Base-by-base conservation (phyloP, 1,140 invertebrate species). In the Caenorhabditis remanei region DNA sequence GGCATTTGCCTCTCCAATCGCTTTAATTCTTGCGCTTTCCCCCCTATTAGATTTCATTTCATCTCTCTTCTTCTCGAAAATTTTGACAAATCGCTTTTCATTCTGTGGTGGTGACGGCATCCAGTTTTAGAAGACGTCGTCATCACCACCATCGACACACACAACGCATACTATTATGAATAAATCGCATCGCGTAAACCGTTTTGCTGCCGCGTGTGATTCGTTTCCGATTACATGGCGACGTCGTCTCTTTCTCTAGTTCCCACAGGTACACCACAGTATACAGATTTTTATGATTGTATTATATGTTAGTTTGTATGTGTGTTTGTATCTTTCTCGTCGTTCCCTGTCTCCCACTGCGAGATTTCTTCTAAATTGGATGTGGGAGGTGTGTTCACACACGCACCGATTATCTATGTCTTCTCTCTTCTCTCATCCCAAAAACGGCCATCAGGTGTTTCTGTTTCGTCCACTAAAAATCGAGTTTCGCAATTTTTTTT, bases 151-250 rank as follows among this genome's bases (percentile, higher is more conserved):
- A 40, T 71, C 65, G 24, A 14, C 71, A 53, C 11, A 53, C 50
- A 16, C 50, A 63, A 19, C 46, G 71, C 71, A 79, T 79, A 79
- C 71, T 79, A 79, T 79, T 79, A 79, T 79, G 71, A 79, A 79
- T 79, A 79, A 79, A 79, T 79, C 71, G 71, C 71, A 79, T 79
- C 71, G 71, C 71, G 53, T 79, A 79, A 79, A 79, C 71, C 71
- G 71, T 79, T 79, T 79, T 40, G 21, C 61, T 21, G 21, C 14
- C 61, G 11, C 41, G n/a, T 53, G 46, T 79, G 71, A 79, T 79
- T 79, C 71, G 71, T 79, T 79, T 79, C 71, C 71, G 71, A 79
- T 79, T 79, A 79, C 71, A 79, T 46, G 65, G 5, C 41, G 65
- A 14, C 65, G 13, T 19, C 32, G 21, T 24, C 61, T 65, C 61